Conservation (phyloP, 2,113 vertebrate species). For the Ceyx margarethae region DNA sequence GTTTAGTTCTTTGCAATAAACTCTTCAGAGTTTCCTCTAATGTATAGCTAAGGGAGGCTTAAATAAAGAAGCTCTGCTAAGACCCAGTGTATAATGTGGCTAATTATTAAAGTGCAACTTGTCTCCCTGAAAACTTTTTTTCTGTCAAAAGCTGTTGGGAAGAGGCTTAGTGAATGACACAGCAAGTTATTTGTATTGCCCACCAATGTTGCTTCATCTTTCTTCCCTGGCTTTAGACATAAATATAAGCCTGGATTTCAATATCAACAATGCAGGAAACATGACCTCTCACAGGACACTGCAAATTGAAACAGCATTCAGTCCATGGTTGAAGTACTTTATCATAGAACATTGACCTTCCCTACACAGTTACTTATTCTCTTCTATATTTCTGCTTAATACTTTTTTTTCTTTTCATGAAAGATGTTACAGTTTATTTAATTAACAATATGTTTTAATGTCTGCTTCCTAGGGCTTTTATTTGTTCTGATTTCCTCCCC, state of each 20-base stretch:
- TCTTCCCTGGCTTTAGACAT: background rate
- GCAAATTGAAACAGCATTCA: background rate
- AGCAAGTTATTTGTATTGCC: background rate
- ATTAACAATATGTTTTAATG: background rate
- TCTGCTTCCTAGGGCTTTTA: background rate
- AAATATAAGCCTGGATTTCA: background rate
- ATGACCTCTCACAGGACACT: background rate
- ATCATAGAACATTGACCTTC: background rate
- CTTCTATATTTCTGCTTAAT: background rate
- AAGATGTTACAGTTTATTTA: background rate
- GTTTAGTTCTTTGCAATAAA: slow-evolving; percentile 33
- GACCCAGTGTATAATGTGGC: background rate
- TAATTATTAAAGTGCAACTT: background rate
- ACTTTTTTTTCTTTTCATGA: background rate
- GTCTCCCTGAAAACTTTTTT: background rate
- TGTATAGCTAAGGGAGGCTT: background rate
- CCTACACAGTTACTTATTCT: background rate
- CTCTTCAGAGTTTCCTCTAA: background rate
- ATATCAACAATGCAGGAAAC: rapidly evolving
- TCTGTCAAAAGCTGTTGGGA: background rate
- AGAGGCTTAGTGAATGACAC: background rate
- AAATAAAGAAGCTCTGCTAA: background rate
- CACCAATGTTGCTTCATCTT: background rate
- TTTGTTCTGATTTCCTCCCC: background rate
- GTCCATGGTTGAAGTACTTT: background rate